These are phyloP conservation scores for Porites cylindrica DNA, from an alignment of 92 coral and sea anemone species.

Conservation along the genomic window DNA sequence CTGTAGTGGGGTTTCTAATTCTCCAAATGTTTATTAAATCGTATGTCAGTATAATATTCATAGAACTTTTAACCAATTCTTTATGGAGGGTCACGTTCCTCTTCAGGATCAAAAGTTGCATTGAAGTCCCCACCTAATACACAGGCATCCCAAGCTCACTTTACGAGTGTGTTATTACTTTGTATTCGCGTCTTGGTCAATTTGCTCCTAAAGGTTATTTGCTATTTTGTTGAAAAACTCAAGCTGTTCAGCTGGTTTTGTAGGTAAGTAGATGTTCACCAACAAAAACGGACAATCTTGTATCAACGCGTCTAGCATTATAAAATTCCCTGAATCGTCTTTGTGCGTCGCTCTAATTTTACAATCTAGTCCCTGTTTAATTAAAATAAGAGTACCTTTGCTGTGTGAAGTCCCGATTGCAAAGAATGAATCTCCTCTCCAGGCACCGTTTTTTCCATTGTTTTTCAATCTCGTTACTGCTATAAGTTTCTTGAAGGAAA, in stretches of 20 bases:
- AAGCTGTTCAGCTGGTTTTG: not conserved
- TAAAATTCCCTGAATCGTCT: conserved; percentile 3
- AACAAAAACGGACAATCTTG: conserved; percentile 1
- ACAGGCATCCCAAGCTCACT: too few relatives aligned
- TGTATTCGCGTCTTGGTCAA: not conserved
- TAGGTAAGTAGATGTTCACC: not conserved
- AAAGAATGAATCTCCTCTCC: conserved; percentile 12
- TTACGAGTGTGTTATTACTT: too few relatives aligned
- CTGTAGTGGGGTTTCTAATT: too few relatives aligned
- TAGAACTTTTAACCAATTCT: too few relatives aligned
- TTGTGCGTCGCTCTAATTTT: not conserved
- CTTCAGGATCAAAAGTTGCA: not conserved
- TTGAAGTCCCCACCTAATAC: conserved; percentile 7
- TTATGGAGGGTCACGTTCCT: too few relatives aligned
- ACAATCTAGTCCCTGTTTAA: conserved; percentile 10
- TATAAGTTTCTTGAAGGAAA: conserved; percentile 20
- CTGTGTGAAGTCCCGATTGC: conserved; percentile 3
- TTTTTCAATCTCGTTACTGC: not conserved
- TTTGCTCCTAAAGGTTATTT: not conserved
- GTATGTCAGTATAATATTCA: too few relatives aligned
- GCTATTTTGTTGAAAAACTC: not conserved
- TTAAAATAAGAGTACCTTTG: conserved; percentile 7
- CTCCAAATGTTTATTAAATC: too few relatives aligned
- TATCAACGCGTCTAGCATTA: not conserved
- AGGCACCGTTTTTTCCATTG: not conserved